Evolutionary conservation across 2,113 vertebrate species (phyloP), one percentile per base, ranked within the genome.

Genomic region (Carollia perspicillata): DNA sequence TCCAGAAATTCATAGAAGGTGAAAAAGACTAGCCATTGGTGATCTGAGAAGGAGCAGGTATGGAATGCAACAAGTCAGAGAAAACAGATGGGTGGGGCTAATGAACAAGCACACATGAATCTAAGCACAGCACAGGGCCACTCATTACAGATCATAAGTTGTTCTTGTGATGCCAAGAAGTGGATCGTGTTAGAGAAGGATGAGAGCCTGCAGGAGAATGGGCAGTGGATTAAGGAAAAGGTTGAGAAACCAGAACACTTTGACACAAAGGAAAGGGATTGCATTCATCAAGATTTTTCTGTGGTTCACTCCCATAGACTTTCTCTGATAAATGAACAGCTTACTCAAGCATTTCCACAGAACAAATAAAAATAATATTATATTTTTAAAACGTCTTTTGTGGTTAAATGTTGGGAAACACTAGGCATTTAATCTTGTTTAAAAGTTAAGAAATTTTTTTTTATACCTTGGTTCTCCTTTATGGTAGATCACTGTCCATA

Each of bases 401-500:
- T 87, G 10, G 58, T 68, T 84, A 95, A 86, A 88, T 66, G 4
- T 51, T 74, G 13, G 75, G 53, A 83, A 93, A 90, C 55, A 74
- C 18, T 87, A 16, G 28, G 7, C 22, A 6, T 89, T 94, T 79
- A 94, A 89, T 33, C 18, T 83, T 93, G n/a, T 63, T 84, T 78
- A 72, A 79, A 86, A 4, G 35, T 89, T 86, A 30, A 89, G 85
- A 91, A 53, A 10, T 13, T 0, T 78, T 66, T 89, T 12, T 12
- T 69, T 79, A 80, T 68, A 17, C 35, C 35, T 85, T 90, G 30
- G 4, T 84, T 95, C 30, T 96, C 13, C 68, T 95, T 92, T 30
- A 71, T 26, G 47, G 44, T n/a, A 66, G 42, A 93, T 12, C 8
- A 22, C 30, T 63, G 8, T 63, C 55, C 22, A 69, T 78, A 94